Base-by-base conservation (phyloP, 2,113 vertebrate species). In the Clinocottus analis region DNA sequence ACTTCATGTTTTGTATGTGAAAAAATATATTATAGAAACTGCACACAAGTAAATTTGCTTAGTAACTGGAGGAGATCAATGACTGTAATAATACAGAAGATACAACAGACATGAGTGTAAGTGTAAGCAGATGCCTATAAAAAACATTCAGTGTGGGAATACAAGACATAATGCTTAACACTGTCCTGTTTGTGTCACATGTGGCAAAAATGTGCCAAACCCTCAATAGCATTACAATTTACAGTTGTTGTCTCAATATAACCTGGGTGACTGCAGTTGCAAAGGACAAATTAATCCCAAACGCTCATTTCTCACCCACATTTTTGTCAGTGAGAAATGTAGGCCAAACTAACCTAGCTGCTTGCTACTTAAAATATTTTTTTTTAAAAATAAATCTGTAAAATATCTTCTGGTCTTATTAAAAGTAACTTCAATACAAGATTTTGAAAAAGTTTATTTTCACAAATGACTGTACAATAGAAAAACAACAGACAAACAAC, bases 361-460 rank as follows among this genome's bases (percentile, higher is more conserved):
- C 29, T 31, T 31, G 29, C 29, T 31, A n/a, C n/a, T n/a, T n/a
- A n/a, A n/a, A n/a, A n/a, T n/a, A n/a, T n/a, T n/a, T n/a, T n/a
- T n/a, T n/a, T n/a, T n/a, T n/a, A n/a, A n/a, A n/a, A n/a, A n/a
- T n/a, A 11, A 33, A 47, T 47, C 4, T 61, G 13, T 12, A 37
- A 73, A 73, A 8, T 1, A 0, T 61, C 23, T 27, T 47, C 6
- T 62, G 2, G 7, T 51, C 21, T 62, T 27, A 39, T n/a, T n/a
- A 39, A 79, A 37, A 39, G 8, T 33, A n/a, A 75, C 8, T 23
- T 19, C 0, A 23, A 68, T 13, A 60, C 27, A 71, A 67, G 0
- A 31, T 27, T 65, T 56, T 19, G n/a, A 67, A 78, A 77, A 13
- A 64, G 80, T 82, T 90, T 87, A 92, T 82, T 90, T 68, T 66